Base-by-base conservation (phyloP, 2,888 invertebrate genomes). In the Acleris laterana region DNA sequence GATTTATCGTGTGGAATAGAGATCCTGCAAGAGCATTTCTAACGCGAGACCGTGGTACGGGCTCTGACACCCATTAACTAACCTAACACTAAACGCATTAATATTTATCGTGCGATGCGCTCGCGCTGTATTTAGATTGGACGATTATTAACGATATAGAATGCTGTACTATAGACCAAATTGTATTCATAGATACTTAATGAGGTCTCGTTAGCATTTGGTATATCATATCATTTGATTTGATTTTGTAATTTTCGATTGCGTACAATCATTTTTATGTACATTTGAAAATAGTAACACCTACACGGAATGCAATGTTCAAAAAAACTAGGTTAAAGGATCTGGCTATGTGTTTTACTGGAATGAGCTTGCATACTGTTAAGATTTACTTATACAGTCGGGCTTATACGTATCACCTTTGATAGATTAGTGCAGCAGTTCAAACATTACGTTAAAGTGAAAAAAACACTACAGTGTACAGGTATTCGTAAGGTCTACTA, bases 1-100 rank as follows among this genome's bases (percentile, higher is more conserved):
- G 9, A 32, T 32, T 32, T 32, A 32, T 9, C 32, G 9, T 3
- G 32, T 32, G 3, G 9, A 32, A 32, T 32, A 32, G 2, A 32
- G 32, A 3, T 9, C 17, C 53, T 19, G 28, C 5, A 38, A 16
- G 0, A 19, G 5, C 3, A 22, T n/a, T 53, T 28, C n/a, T n/a
- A 50, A 38, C 7, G 44, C 25, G 32, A 51, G 25, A 48, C 20
- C 56, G 19, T 66, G 32, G 66, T 66, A 66, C 55, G 66, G 52
- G 57, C 48, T 11, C 72, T 72, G 74, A 74, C 71, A 72, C 69
- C 77, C 77, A 81, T 80, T 85, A 84, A 81, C 79, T 74, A 76
- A 70, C 66, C 62, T 62, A 66, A 62, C 69, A 58, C 71, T 69
- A 68, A 70, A 72, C 72, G 72, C 78, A 83, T 83, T 83, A 81